Percentiles rank a stretch among this genome's conserved stretches.
phyloP scores from a whole-genome alignment of 2,113 vertebrate species.

The Edolisoma coerulescens region DNA sequence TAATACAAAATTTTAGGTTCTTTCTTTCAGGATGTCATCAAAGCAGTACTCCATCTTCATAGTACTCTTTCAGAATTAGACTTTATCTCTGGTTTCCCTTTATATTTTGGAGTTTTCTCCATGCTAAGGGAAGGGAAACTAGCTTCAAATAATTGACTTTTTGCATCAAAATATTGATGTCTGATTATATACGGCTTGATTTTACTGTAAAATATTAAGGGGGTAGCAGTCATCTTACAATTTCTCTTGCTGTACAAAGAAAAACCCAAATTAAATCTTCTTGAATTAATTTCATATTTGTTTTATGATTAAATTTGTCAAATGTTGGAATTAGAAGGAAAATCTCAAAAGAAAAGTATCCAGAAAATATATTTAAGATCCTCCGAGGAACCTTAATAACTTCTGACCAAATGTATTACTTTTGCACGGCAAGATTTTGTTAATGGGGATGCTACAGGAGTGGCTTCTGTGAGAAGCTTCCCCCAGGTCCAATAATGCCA shows the following conservation, averaged over 20 bases:
- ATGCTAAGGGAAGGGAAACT: not conserved
- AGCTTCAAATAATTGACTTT: not conserved
- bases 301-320: not conserved
- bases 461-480: not conserved
- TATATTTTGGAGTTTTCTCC: not conserved
- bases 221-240: not conserved
- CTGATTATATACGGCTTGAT: not conserved
- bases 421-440: not conserved
- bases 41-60: not conserved
- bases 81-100: not conserved
- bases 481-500: fast-evolving
- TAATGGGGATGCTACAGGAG: too few relatives aligned
- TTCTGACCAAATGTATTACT: not conserved
- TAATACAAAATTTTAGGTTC: not conserved
- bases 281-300: not conserved
- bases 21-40: not conserved
- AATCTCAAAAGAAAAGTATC: not conserved
- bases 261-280: not conserved
- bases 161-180: not conserved
- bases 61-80: not conserved
- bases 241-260: not conserved
- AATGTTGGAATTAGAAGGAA: not conserved
- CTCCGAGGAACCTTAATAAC: not conserved
- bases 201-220: not conserved
- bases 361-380: not conserved